Evolutionary conservation across 2,113 vertebrate genomes (phyloP), one percentile per base, ranked within the genome.

Genomic region (Colossoma macropomum): DNA sequence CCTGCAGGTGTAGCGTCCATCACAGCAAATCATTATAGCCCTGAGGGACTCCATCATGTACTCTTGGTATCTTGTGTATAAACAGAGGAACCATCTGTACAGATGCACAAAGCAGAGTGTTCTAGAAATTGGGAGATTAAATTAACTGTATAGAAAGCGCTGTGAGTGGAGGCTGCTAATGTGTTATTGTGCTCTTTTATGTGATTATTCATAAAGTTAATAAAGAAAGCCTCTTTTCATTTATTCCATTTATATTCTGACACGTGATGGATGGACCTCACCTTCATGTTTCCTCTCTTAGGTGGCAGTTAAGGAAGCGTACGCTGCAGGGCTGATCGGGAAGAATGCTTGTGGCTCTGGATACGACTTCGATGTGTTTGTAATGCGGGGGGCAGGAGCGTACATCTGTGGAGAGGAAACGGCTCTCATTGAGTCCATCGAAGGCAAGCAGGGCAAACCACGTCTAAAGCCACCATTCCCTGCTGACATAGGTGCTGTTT

Each of bases 371-470:
- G 98, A 99, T 0, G 96, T 99, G 87, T 98, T 96, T 17, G 98
- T 99, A 90, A 95, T 96, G 91, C 94, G 97, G 0, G 98, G 97
- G 0, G 98, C 98, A 0, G 98, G 98, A 0, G 97, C 98, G 0
- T 99, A 99, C 91, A 99, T 99, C 92, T 99, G 98, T 0, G 98
- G 98, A 2, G 98, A 99, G 87, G 98, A 99, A 93, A 99, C 98
- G 0, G 98, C 97, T 0, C 96, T 99, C 68, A 99, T 99, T 0
- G 98, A 99, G 90, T 98, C 97, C 86, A 92, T 99, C 0, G 98
- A 99, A 93, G 98, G 98, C 83, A 99, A 99, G 87, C 98, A 99
- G 93, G 98, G 97, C 15, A 99, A 99, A 84, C 98, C 97, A 0
- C 95, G 97, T 3, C 95, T 99, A 59, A 99, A 99, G 91, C 98